These are phyloP conservation scores for Hippocampus mohnikei DNA, from an alignment of 2,113 vertebrate genomes.

Conservation along the genomic window DNA sequence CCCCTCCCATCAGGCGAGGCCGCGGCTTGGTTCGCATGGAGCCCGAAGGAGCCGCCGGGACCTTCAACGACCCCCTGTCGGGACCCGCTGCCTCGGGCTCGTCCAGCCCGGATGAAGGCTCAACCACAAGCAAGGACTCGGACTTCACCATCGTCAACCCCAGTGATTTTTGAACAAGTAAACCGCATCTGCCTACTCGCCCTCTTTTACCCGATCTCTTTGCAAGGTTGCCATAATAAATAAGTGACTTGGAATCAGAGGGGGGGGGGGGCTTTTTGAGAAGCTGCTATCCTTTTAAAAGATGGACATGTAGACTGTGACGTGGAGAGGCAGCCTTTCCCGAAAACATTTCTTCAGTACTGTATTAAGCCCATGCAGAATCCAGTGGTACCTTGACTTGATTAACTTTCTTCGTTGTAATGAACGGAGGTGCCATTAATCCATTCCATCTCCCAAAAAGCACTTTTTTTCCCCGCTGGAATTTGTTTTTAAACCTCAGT, in stretches of 20 bases:
- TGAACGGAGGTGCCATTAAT: no score
- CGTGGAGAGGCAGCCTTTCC: constrained; percentile 16
- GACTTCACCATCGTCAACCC: constrained; percentile 97
- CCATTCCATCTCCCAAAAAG: no score
- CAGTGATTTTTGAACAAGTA: constrained; percentile 74
- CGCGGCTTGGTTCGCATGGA: constrained; percentile 58
- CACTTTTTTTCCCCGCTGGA: not conserved
- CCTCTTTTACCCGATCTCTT: constrained; percentile 11
- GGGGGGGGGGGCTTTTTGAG: constrained; percentile 1
- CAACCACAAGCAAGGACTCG: constrained; percentile 95
- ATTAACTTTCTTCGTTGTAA: not conserved
- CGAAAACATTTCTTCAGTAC: not conserved
- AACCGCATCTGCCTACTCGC: not conserved
- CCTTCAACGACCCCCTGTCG: constrained; percentile 87
- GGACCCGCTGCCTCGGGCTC: constrained; percentile 76
- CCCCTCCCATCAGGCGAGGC: constrained; percentile 52
- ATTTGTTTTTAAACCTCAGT: no score
- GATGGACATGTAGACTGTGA: constrained; percentile 62
- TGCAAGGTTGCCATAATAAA: constrained; percentile 13
- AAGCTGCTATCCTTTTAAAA: constrained; percentile 30
- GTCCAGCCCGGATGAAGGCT: constrained; percentile 90
- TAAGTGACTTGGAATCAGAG: constrained; percentile 23
- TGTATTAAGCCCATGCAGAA: not conserved
- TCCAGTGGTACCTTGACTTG: not conserved
- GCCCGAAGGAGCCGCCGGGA: constrained; percentile 61